phyloP scores from a whole-genome alignment of 2,113 vertebrate species.

The Sylvilagus bachmani region DNA sequence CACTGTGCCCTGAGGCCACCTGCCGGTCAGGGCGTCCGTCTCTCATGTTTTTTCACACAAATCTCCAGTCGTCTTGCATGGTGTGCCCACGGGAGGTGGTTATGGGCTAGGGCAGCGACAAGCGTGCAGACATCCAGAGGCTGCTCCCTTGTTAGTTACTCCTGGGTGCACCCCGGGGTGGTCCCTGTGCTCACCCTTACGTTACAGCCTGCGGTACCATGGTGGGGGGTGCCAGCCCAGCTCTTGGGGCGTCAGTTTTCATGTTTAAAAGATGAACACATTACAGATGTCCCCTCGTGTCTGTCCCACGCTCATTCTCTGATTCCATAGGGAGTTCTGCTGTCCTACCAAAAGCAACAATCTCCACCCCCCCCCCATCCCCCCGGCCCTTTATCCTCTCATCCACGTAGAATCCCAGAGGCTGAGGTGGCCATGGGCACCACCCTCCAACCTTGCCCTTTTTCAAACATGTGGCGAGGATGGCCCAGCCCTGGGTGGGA shows the following conservation, averaged over 20 bases:
- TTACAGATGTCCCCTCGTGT: not conserved
- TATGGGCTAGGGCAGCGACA: not conserved
- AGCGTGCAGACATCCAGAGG: not conserved
- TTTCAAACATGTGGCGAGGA: not conserved
- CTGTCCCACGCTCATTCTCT: fast-evolving
- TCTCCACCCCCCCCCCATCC: not conserved
- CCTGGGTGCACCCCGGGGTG: fast-evolving
- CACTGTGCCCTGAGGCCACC: not conserved
- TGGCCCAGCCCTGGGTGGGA: not conserved
- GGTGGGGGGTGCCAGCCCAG: not conserved
- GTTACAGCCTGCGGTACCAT: fast-evolving
- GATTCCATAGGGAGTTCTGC: not conserved
- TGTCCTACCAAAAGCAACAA: not conserved
- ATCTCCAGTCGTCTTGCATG: fast-evolving
- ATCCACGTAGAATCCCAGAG: not conserved
- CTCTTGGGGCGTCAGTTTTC: not conserved
- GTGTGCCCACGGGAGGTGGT: not conserved
- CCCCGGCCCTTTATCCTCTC: not conserved
- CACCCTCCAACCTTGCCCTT: not conserved
- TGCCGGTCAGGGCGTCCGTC: constrained; percentile 45
- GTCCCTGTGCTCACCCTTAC: not conserved
- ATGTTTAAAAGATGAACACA: not conserved
- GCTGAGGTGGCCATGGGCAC: not conserved
- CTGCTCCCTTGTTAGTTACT: fast-evolving
- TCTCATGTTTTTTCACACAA: not conserved